Percentiles rank a stretch among this genome's conserved stretches.
Conservation (phyloP, 1,140 invertebrate species). For the Melipona quadrifasciata region DNA sequence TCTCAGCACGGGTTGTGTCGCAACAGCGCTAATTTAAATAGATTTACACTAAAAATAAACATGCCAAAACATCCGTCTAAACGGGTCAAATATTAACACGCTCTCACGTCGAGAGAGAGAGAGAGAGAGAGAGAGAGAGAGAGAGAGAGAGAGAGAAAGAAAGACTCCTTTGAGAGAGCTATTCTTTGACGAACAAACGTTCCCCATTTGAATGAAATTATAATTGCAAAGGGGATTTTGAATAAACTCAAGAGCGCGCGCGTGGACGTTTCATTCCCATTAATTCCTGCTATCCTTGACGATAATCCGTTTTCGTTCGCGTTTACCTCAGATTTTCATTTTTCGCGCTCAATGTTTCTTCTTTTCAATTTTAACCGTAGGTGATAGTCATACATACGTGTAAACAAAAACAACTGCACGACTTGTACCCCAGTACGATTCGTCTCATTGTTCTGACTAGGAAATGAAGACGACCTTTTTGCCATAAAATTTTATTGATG, state of each 20-base stretch:
- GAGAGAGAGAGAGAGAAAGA: no score
- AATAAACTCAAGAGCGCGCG: not conserved
- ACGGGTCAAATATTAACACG: slow-evolving; percentile 17
- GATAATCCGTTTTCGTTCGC: not conserved
- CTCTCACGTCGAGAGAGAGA: not conserved
- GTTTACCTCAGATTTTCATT: not conserved
- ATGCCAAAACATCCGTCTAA: slow-evolving; percentile 17
- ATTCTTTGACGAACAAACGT: not conserved
- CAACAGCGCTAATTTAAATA: slow-evolving; percentile 45
- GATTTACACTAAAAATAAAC: slow-evolving; percentile 49
- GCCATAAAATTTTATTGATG: no score
- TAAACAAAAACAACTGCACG: no score
- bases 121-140: no score
- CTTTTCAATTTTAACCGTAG: no score
- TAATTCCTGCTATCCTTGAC: not conserved
- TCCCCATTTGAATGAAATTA: slow-evolving; percentile 2
- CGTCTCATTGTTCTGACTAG: no score
- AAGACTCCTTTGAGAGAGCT: no score
- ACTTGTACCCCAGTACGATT: no score
- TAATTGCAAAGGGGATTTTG: slow-evolving; percentile 1
- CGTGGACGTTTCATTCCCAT: not conserved
- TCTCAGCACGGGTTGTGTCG: slow-evolving; percentile 23
- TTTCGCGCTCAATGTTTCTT: not conserved
- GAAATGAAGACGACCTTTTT: no score
- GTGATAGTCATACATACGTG: no score